Percentiles rank a stretch among this genome's conserved stretches.
These are phyloP conservation scores for Daubentonia madagascariensis DNA, from an alignment of 2,113 vertebrate genomes.

Conservation along the genomic window DNA sequence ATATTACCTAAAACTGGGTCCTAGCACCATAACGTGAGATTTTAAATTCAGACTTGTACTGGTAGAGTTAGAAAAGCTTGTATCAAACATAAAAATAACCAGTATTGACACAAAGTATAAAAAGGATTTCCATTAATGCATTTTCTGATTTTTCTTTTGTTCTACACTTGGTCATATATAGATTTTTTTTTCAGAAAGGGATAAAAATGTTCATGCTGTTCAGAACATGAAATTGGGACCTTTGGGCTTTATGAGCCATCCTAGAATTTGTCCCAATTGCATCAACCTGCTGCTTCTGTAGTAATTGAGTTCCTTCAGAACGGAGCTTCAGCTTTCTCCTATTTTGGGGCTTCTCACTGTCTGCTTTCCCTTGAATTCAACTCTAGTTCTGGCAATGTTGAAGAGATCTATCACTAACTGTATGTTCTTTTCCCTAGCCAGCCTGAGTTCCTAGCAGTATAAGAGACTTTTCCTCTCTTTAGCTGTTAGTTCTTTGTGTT, in stretches of 20 bases:
- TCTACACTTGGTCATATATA: not conserved
- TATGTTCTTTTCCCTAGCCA: not conserved
- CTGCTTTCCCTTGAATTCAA: not conserved
- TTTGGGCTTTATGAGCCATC: not conserved
- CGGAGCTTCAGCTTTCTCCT: not conserved
- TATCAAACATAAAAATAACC: conserved; percentile 41
- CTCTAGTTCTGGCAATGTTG: not conserved
- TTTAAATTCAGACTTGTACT: conserved; percentile 5
- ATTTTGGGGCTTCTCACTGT: not conserved
- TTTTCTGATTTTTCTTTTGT: conserved; percentile 26
- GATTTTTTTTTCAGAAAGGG: not conserved
- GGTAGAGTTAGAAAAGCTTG: not conserved
- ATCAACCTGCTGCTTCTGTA: not conserved
- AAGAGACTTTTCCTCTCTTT: not conserved
- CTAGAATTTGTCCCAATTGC: not conserved
- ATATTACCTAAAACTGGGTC: not conserved
- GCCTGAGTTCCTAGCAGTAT: not conserved
- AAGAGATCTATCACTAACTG: not conserved
- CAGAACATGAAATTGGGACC: not conserved
- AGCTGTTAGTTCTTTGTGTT: not conserved
- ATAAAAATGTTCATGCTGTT: not conserved
- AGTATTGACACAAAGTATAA: conserved; percentile 9
- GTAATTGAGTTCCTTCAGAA: not conserved
- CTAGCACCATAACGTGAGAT: not conserved
- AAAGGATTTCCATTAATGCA: not conserved